Evolutionary conservation across 2,113 vertebrate species (phyloP), one percentile per base, ranked within the genome.

Genomic region (Cyprinodon brontotheroides): DNA sequence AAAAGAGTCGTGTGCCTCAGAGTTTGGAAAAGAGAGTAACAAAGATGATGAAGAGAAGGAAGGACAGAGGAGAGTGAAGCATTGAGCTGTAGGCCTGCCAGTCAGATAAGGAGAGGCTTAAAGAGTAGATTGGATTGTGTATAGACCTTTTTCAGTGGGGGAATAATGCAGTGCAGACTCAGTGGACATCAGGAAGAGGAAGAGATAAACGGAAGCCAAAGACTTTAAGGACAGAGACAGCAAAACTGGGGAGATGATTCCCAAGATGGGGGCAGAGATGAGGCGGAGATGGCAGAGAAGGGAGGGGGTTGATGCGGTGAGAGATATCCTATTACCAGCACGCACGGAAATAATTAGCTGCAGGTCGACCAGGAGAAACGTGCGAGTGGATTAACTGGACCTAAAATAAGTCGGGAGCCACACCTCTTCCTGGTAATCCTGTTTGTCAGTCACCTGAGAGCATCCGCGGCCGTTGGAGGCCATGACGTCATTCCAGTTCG

Each of bases 401-500:
- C 82, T 72, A 82, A 81, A 87, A 87, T 85, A 88, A 85, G 74
- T 64, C 72, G 3, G 70, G 74, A 61, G 73, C 75, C 76, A 70
- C 74, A 61, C 72, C 70, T 79, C 75, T 78, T 86, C 81, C 80
- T 61, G 68, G 73, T 78, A 77, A 59, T 53, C 77, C 68, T 62
- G 10, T 66, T 62, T 65, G 75, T 78, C 79, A 57, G 74, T 69
- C 69, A 72, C 68, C 77, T 57, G 77, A 83, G 81, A 48, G 74
- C 41, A 10, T 72, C 77, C 61, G 67, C 61, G 22, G 64, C 79
- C 78, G 64, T 36, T 48, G 62, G 61, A 61, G 78, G 82, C 82
- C 72, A 87, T 92, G 89, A 94, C 93, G 87, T 94, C 94, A 93
- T 95, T 84, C 83, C 69, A 59, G 62, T 75, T 82, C 53, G 74